phyloP scores from a whole-genome alignment of 2,113 vertebrate genomes.

The Clarias batrachus region DNA sequence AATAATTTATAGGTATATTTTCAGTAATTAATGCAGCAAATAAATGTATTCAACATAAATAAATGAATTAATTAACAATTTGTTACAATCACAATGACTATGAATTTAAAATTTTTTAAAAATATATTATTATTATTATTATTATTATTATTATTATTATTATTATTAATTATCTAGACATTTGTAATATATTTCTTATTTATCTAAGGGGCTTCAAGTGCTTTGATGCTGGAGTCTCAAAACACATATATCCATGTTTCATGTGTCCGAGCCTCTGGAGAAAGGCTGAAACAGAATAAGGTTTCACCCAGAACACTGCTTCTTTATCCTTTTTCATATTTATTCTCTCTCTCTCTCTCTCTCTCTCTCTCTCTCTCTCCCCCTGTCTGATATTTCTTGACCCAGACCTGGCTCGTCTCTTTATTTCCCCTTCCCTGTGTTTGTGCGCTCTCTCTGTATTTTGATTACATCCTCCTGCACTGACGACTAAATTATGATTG shows the following conservation, averaged over 20 bases:
- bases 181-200: too few species aligned
- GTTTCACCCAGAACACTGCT: slow-evolving; percentile 55
- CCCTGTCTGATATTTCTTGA: slow-evolving; percentile 40
- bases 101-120: not conserved
- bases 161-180: not conserved
- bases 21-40: not conserved
- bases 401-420: slow-evolving; percentile 58
- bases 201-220: not conserved
- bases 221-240: not conserved
- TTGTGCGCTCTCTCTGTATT: slow-evolving; percentile 73
- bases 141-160: not conserved
- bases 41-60: not conserved
- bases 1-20: not conserved
- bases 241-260: not conserved
- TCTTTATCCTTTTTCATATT: slow-evolving; percentile 49
- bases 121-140: not conserved
- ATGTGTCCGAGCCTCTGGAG: not conserved
- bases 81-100: not conserved
- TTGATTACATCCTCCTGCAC: slow-evolving; percentile 74
- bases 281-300: not conserved
- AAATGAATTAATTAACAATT: not conserved
- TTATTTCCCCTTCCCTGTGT: slow-evolving; percentile 48
- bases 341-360: slow-evolving; percentile 26
- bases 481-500: slow-evolving; percentile 93
- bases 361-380: slow-evolving; percentile 19